Percentiles rank a stretch among this genome's conserved stretches.
phyloP scores from a whole-genome alignment of 2,797 vertebrate genomes.

The Dermochelys coriacea region DNA sequence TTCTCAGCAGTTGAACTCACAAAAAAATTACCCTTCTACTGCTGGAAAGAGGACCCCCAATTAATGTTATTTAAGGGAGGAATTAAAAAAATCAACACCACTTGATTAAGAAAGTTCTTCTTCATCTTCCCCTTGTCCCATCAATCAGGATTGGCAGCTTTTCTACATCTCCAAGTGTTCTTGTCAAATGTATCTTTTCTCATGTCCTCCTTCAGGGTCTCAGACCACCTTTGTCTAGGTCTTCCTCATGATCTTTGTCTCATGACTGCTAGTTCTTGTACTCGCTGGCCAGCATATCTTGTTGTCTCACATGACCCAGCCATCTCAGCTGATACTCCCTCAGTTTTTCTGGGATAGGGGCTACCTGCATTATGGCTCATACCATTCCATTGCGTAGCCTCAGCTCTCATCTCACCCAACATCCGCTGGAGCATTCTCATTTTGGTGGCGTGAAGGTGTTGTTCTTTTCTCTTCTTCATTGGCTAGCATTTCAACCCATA shows the following conservation, averaged over 20 bases:
- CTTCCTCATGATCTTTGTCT: background rate
- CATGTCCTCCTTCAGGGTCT: background rate
- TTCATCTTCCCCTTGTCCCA: no score
- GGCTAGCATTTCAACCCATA: background rate
- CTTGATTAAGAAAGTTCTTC: background rate
- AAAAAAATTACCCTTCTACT: conserved; percentile 5
- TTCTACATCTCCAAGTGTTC: no score
- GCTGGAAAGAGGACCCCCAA: conserved; percentile 30
- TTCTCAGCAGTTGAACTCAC: background rate
- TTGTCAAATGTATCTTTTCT: no score
- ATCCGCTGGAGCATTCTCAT: background rate
- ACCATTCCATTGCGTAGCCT: background rate
- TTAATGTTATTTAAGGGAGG: background rate
- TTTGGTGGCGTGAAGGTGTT: background rate
- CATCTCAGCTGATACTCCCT: no score
- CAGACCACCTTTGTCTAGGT: background rate
- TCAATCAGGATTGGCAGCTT: no score
- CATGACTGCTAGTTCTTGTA: background rate
- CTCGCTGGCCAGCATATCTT: background rate
- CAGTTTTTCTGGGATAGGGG: no score
- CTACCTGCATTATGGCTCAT: background rate
- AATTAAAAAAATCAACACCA: conserved; percentile 29
- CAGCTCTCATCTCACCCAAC: background rate
- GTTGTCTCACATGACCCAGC: no score
- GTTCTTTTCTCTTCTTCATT: background rate